Evolutionary conservation across 92 coral and sea anemone species (phyloP).

Genomic region (Bergia sp.): DNA sequence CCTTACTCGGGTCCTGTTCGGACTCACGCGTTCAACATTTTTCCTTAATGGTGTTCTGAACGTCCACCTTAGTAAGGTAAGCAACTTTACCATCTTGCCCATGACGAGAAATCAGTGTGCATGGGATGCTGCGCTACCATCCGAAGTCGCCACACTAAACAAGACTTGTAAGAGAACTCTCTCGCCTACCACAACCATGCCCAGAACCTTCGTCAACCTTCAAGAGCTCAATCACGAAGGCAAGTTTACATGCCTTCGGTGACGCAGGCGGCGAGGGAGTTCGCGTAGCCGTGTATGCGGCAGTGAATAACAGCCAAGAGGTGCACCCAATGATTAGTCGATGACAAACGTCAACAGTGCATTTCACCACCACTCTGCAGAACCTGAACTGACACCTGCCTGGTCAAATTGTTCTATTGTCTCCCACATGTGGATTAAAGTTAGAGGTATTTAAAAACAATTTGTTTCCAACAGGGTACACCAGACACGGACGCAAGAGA

Average conservation of each 20-base stretch:
- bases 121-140: neutral
- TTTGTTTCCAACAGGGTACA: conserved; percentile 37
- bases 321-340: conserved; percentile 5
- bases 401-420: conserved; percentile 56
- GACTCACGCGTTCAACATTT: neutral
- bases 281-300: conserved; percentile 17
- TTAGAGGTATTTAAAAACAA: conserved; percentile 44
- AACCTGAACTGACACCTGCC: conserved; percentile 2
- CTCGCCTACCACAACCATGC: neutral
- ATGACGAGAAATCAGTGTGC: neutral
- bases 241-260: neutral
- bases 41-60: neutral
- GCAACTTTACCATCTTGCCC: neutral
- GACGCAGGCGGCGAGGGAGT: conserved; percentile 49
- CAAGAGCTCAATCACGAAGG: neutral
- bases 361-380: too few species aligned
- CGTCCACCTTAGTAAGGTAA: neutral
- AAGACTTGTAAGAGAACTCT: neutral
- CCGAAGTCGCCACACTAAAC: neutral
- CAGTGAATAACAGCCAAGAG: neutral
- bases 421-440: conserved; percentile 46
- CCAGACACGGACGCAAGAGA: neutral
- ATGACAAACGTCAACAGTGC: neutral
- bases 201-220: neutral
- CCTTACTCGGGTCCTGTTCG: neutral